Base-by-base conservation (phyloP, 2,113 vertebrate species). In the Struthio camelus region DNA sequence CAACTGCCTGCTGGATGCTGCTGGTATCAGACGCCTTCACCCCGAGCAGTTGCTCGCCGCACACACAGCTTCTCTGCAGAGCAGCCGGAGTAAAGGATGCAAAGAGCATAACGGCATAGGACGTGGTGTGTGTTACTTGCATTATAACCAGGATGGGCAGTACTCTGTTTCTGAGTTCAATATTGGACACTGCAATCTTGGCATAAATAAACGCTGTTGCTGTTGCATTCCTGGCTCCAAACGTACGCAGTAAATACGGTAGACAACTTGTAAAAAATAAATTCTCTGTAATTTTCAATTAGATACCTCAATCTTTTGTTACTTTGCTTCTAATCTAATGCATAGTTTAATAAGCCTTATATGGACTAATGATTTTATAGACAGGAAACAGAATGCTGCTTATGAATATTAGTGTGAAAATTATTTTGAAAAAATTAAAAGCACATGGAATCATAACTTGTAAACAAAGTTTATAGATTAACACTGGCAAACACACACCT, bases 1-100 rank as follows among this genome's bases (percentile, higher is more conserved):
- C 30, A 24, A 46, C 13, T 53, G 25, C 23, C 36, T 51, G 20
- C n/a, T 46, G 54, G 16, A 54, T 73, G 76, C 59, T 69, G 64
- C 11, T 7, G 3, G 32, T 20, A 1, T 1, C 2, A 1, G 13
- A 22, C n/a, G 24, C 16, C 17, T 24, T 27, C 48, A 30, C 70
- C n/a, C n/a, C 9, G 12, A 36, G 10, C 42, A 69, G 36, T 11
- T 2, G 6, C 4, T 66, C 38, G 14, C 23, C 53, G 77, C 24
- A 62, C 51, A 66, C 24, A 25, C 22, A 58, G 56, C 44, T 62
- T 27, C 75, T 78, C 5, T 48, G 9, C 19, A 4, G 5, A 71
- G 54, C 56, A 58, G 77, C 32, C 46, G 54, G 24, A 51, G 28
- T 28, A 54, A 32, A 85, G 36, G 36, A 23, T 38, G 69, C 38